Percentiles rank a stretch among this genome's conserved stretches.
These are phyloP conservation scores for Engraulis encrasicolus DNA, from an alignment of 2,113 vertebrate species.

Conservation along the genomic window DNA sequence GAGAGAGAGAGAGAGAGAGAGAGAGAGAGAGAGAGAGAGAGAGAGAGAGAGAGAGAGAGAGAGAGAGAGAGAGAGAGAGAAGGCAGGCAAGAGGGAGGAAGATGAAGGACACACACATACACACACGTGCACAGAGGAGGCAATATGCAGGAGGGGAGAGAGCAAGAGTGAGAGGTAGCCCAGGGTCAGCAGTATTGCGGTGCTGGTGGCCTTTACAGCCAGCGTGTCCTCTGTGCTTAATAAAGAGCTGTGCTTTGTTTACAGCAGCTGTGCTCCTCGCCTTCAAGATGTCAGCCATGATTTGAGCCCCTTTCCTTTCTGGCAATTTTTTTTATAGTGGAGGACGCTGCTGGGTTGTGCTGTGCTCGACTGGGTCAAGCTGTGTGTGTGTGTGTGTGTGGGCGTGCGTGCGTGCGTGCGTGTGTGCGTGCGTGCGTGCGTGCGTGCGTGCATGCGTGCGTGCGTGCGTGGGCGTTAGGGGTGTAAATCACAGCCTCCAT, in stretches of 20 bases:
- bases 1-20: too few species aligned
- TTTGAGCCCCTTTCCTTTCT: not conserved
- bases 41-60: too few species aligned
- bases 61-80: too few species aligned
- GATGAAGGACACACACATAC: not conserved
- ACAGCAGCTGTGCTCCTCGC: conserved; percentile 47
- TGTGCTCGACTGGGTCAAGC: too few species aligned
- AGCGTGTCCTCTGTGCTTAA: not conserved
- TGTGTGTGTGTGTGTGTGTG: not conserved
- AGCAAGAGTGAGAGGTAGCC: not conserved
- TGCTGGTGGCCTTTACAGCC: not conserved
- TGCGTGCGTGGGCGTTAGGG: too few species aligned
- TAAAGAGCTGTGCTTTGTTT: conserved; percentile 41
- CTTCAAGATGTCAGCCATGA: not conserved
- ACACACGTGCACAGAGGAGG: not conserved
- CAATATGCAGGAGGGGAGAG: not conserved
- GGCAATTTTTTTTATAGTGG: not conserved
- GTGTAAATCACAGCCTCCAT: too few species aligned
- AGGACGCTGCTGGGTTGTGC: not conserved
- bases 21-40: too few species aligned
- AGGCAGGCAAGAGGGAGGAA: too few species aligned
- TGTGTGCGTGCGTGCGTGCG: not conserved
- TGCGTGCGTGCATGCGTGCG: not conserved
- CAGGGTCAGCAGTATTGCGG: not conserved
- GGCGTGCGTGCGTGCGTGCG: not conserved